Base-by-base conservation (phyloP, 1,140 invertebrate species). In the Colletes latitarsis region DNA sequence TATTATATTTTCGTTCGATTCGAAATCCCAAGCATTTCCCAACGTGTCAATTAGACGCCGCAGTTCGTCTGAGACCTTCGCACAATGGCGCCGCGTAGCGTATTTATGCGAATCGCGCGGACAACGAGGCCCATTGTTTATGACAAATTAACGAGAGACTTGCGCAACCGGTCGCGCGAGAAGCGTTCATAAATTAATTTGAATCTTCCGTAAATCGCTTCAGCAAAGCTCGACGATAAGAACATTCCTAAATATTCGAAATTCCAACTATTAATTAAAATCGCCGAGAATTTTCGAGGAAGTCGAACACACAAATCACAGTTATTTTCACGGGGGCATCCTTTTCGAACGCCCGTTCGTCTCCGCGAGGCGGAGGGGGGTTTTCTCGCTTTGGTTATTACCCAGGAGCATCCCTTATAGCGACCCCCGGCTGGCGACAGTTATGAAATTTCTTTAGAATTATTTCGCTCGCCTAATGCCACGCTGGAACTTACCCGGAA, bases 371-470 rank as follows among this genome's bases (percentile, higher is more conserved):
- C 15, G 63, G 49, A 6, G 64, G 15, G n/a, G n/a, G 10, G 85
- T 84, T 86, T 85, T 86, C 83, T 85, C 83, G 78, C 76, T 86
- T 87, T 86, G 81, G 71, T 87, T 87, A 87, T 87, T 88, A 88
- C 82, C 30, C 78, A 67, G 64, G 67, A 66, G 85, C 77, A 82
- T 85, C 77, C 87, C 83, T 89, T 88, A 88, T 82, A 82, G 78
- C 73, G 60, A n/a, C 66, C 75, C 69, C 77, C 57, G 62, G 30
- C 53, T 17, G 71, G 30, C 79, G 88, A 93, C 92, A 92, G 91
- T 93, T 93, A 93, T 93, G 91, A 93, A 93, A 92, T 91, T 92
- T 91, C 90, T 90, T 91, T 88, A 90, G 87, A 93, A 92, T 93
- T 93, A 93, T 93, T 92, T 88, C 89, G 83, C 84, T 83, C 86